Base-by-base conservation (phyloP, 2,797 vertebrate species). In the Geotrypetes seraphini region DNA sequence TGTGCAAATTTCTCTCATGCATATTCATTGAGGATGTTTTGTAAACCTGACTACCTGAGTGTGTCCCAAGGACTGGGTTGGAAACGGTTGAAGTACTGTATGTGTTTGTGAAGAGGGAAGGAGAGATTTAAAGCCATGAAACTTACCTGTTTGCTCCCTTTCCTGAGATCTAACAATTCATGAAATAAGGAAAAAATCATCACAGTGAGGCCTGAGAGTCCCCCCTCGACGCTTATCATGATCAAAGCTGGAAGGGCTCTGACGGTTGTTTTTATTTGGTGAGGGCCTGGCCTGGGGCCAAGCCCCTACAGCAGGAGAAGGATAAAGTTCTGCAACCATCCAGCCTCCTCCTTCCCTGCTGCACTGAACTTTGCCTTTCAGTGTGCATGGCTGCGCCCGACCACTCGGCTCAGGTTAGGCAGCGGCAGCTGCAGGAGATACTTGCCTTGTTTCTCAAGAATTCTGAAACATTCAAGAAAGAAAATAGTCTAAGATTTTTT, bases 291-390 rank as follows among this genome's bases (percentile, higher is more conserved):
- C 61, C 53, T 34, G 46, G 24, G 47, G 60, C 58, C 61, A 62
- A 57, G 53, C 56, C 53, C 50, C 57, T 47, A 36, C 22, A 25
- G 43, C 35, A 13, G 42, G 38, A 39, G 62, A 38, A 55, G 58
- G 58, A 54, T 68, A 61, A 68, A 62, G 61, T 62, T 59, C 60
- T 45, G 38, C 14, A 26, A 33, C 44, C 25, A 5, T 42, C 34
- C 5, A 14, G 25, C 25, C 3, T 4, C 36, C 16, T 9, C 13
- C 13, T 18, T 7, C 5, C 6, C 16, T 2, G 7, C 8, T 3
- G 34, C 25, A 31, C 44, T 56, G 61, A 60, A 69, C 61, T 65
- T 68, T 65, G 61, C 34, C 56, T 60, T 18, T 12, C 5, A 33
- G 46, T 22, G 40, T 7, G 17, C 23, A 2, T 13, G 44, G 33